phyloP scores from a whole-genome alignment of 2,888 invertebrate genomes.

The Nineta flava region DNA sequence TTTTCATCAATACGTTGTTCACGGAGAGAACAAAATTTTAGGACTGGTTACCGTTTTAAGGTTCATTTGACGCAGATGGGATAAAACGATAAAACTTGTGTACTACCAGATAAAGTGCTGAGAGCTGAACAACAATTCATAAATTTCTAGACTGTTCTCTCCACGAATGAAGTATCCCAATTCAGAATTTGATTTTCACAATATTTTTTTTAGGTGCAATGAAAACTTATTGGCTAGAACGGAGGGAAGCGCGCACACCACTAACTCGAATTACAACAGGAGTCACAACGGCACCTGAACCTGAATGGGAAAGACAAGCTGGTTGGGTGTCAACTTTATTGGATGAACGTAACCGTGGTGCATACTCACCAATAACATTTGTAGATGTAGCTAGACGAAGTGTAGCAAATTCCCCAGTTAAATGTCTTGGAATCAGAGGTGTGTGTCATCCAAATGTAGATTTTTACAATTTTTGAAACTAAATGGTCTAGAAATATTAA shows the following conservation, averaged over 20 bases:
- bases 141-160: no score
- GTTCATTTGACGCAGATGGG: no score
- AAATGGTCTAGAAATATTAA: not conserved
- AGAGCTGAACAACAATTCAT: no score
- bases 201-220: constrained; percentile 46
- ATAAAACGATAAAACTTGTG: no score
- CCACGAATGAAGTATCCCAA: no score
- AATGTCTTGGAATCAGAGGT: constrained; percentile 27
- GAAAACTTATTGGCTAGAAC: constrained; percentile 81
- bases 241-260: constrained; percentile 48
- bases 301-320: constrained; percentile 33
- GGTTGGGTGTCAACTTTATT: constrained; percentile 25
- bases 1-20: no score
- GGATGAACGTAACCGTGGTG: constrained; percentile 39
- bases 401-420: constrained; percentile 58
- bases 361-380: constrained; percentile 73
- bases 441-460: no score
- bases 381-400: constrained; percentile 69
- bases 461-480: not conserved
- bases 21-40: no score
- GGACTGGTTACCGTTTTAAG: no score
- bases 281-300: constrained; percentile 21
- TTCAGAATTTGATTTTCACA: not conserved
- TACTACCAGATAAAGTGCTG: no score
- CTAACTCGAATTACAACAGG: constrained; percentile 19